phyloP scores from a whole-genome alignment of 2,888 invertebrate species.

The Stratiomys singularior region DNA sequence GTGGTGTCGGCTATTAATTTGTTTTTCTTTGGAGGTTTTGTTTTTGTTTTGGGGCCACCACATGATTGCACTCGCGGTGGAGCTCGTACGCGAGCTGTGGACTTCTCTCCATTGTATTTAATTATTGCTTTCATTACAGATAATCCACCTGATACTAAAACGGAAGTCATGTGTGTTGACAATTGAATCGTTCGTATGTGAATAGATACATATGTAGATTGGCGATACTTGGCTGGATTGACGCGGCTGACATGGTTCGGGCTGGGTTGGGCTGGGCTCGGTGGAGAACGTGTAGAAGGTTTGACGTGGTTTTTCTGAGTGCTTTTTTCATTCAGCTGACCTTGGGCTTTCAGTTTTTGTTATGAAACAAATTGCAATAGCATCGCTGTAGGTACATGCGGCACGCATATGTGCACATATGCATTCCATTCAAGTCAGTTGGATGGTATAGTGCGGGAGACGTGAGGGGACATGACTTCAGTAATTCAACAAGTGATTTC shows the following conservation, averaged over 20 bases:
- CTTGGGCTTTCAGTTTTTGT: constrained; percentile 23
- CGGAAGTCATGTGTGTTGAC: constrained; percentile 38
- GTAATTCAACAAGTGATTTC: too few species aligned
- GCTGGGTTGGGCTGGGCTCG: constrained; percentile 2
- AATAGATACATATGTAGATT: neutral
- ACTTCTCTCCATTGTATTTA: constrained; percentile 29
- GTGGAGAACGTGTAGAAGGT: neutral
- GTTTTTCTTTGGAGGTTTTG: neutral
- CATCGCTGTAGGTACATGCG: neutral
- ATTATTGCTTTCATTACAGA: constrained; percentile 33
- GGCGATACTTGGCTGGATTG: neutral
- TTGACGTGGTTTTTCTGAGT: neutral
- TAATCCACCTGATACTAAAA: constrained; percentile 40
- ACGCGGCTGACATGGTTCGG: neutral
- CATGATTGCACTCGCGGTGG: neutral
- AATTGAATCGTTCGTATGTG: constrained; percentile 23
- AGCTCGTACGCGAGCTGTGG: neutral
- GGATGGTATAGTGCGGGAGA: too few species aligned
- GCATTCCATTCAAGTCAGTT: too few species aligned
- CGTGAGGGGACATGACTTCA: too few species aligned
- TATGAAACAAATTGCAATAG: neutral
- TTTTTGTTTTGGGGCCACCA: constrained; percentile 11
- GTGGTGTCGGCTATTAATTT: constrained; percentile 37
- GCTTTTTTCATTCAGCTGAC: neutral
- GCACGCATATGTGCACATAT: too few species aligned